phyloP scores from a whole-genome alignment of 2,888 invertebrate genomes.

The Agonopterix arenella region DNA sequence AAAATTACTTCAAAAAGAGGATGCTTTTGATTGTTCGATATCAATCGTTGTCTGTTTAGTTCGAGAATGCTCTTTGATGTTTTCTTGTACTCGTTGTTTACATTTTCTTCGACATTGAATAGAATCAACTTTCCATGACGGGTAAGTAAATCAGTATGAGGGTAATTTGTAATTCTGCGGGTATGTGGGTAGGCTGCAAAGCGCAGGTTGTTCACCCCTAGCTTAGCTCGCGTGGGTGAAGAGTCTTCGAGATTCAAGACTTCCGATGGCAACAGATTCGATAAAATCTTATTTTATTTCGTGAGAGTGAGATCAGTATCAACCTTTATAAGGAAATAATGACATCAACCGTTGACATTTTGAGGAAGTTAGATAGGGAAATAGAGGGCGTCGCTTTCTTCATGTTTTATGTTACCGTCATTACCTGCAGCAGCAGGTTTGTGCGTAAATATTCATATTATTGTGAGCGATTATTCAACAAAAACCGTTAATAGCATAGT shows the following conservation, averaged over 20 bases:
- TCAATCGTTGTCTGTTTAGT: background rate
- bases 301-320: background rate
- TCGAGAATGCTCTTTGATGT: too few species aligned
- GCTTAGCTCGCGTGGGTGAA: constrained; percentile 37
- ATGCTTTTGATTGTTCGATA: background rate
- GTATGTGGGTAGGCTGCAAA: constrained; percentile 45
- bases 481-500: too few species aligned
- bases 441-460: too few species aligned
- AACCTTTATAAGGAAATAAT: background rate
- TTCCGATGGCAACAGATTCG: constrained; percentile 8
- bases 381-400: too few species aligned
- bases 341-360: constrained; percentile 5
- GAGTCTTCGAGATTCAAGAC: constrained; percentile 15
- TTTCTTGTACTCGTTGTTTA: background rate
- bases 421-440: too few species aligned
- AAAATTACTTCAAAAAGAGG: constrained; percentile 13
- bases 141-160: background rate
- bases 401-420: too few species aligned
- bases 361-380: background rate
- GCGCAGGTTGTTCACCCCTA: constrained; percentile 43
- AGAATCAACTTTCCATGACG: background rate
- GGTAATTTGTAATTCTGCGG: constrained; percentile 4
- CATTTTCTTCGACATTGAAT: background rate
- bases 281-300: constrained; percentile 9
- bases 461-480: too few species aligned